These are phyloP conservation scores for Abrostola tripartita DNA, from an alignment of 2,888 invertebrate genomes.

Conservation along the genomic window DNA sequence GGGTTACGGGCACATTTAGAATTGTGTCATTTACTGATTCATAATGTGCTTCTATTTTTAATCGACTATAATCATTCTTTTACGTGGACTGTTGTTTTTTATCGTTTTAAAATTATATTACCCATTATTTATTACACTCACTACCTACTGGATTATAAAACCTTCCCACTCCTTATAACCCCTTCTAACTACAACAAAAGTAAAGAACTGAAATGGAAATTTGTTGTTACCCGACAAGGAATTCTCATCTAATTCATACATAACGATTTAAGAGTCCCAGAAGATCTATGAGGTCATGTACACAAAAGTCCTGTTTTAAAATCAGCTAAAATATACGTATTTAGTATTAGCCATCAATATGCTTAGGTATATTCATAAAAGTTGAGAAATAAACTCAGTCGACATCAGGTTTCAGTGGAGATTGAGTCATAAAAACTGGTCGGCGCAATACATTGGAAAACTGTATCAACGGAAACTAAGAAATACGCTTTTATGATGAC, in stretches of 20 bases:
- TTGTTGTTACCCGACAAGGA: too few species aligned
- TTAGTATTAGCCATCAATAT: background rate
- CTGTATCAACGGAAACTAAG: conserved; percentile 53
- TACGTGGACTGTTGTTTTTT: too few species aligned
- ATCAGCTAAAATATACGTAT: background rate
- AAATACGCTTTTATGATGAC: conserved; percentile 42
- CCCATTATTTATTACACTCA: too few species aligned
- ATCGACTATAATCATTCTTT: background rate
- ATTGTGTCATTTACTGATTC: conserved; percentile 26
- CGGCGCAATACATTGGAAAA: conserved; percentile 48
- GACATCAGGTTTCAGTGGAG: conserved; percentile 38
- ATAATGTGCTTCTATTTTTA: conserved; percentile 1
- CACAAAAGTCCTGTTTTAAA: background rate
- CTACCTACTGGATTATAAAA: too few species aligned
- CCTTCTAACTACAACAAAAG: too few species aligned
- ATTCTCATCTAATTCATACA: too few species aligned
- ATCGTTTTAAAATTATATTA: too few species aligned
- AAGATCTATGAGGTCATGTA: too few species aligned
- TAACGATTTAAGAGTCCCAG: too few species aligned
- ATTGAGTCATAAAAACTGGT: conserved; percentile 55
- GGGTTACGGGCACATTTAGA: conserved; percentile 50
- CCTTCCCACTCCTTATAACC: too few species aligned
- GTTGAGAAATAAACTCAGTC: conserved; percentile 25
- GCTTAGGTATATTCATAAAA: background rate
- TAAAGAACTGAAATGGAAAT: too few species aligned